Conservation (phyloP, 2,113 vertebrate genomes). For the Paramormyrops kingsleyae region DNA sequence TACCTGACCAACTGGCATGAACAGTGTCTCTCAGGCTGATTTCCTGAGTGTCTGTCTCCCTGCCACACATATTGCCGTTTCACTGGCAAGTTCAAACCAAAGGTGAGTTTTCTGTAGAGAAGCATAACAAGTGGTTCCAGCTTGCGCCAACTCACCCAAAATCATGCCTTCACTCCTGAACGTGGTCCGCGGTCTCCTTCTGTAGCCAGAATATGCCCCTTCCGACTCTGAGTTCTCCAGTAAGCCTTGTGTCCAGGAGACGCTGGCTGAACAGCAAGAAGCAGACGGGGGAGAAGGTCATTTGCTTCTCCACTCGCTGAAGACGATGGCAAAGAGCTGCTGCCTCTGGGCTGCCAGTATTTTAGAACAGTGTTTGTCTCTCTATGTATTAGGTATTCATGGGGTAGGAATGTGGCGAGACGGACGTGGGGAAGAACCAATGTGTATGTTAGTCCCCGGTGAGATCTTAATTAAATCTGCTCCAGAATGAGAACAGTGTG, state of each 20-base stretch:
- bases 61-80: background rate
- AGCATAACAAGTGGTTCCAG: background rate
- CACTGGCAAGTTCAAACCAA: background rate
- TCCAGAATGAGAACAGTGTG: slow-evolving; percentile 42
- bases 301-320: slow-evolving; percentile 45
- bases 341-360: background rate
- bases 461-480: slow-evolving; percentile 34
- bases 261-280: slow-evolving; percentile 56
- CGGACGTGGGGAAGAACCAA: slow-evolving; percentile 32
- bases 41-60: background rate
- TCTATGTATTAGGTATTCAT: background rate
- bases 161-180: slow-evolving; percentile 57
- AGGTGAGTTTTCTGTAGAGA: background rate
- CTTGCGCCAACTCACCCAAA: slow-evolving; percentile 56
- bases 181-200: slow-evolving; percentile 25
- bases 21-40: background rate
- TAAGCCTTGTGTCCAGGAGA: slow-evolving; percentile 29
- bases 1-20: background rate
- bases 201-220: slow-evolving; percentile 25
- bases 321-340: slow-evolving; percentile 20
- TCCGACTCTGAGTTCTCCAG: slow-evolving; percentile 33
- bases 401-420: slow-evolving; percentile 25
- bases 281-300: slow-evolving; percentile 45
- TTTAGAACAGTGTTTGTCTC: background rate
- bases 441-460: slow-evolving; percentile 24